Evolutionary conservation across 2,888 invertebrate genomes (phyloP), one percentile per base, ranked within the genome.

Genomic region (Synanthedon formicaeformis): DNA sequence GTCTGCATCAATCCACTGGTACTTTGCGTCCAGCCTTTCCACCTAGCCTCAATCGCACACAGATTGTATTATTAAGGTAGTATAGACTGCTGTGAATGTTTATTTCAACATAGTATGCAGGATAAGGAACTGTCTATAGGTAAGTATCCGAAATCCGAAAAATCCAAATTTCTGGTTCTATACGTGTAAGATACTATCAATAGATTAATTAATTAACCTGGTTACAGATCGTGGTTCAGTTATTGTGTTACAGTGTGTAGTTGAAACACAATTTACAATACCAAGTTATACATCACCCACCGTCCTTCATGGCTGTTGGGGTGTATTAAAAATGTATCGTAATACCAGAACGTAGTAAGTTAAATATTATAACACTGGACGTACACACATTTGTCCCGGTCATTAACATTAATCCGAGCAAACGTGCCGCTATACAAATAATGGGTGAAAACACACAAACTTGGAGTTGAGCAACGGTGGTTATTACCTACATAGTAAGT

Each of bases 251-350:
- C 23, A 5, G 23, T 10, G 10, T 8, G 10, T 34, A 34, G 2
- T 34, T 45, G 45, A 45, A 45, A 45, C 45, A 45, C 45, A 45
- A n/a, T 45, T 34, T 45, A 13, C 13, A 45, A 45, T 45, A 13
- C 23, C 14, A 45, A 45, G 13, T 45, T 45, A 13, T 13, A 45
- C 41, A 45, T 45, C 41, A 45, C 13, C 45, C 13, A 45, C 13
- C 52, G 54, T 57, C 56, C 55, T 55, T 55, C 59, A 58, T 57
- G 58, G 54, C 48, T 50, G 51, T 53, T 41, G 55, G 52, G 53
- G 52, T 61, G 60, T 66, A 71, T 79, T 72, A 72, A 75, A 78
- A 73, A 78, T 75, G 64, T 64, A 76, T 62, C 55, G 55, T 62
- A 66, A 65, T 68, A 68, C 61, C 13, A 56, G 59, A 59, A 64